Evolutionary conservation across 2,888 invertebrate genomes (phyloP).

Genomic region (Malachius bipustulatus): DNA sequence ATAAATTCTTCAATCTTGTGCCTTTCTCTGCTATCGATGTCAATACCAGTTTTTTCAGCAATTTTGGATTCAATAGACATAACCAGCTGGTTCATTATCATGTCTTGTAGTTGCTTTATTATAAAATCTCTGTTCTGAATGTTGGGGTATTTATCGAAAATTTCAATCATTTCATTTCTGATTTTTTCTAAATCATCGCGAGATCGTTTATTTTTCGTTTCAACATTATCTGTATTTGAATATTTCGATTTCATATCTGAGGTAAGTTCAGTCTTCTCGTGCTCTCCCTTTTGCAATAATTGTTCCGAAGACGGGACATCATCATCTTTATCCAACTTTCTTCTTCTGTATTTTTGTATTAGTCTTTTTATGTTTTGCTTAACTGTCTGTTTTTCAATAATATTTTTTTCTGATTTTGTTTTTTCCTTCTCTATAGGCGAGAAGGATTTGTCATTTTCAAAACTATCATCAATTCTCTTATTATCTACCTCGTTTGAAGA

Average conservation of each 20-base stretch:
- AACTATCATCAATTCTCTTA: too few species aligned
- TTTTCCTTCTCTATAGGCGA: too few species aligned
- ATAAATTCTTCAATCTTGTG: too few species aligned
- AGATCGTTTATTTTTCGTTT: not conserved
- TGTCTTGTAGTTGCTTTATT: slow-evolving; percentile 35
- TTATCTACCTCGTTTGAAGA: too few species aligned
- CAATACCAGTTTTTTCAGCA: slow-evolving; percentile 11
- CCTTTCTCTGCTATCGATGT: too few species aligned
- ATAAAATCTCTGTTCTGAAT: slow-evolving; percentile 39
- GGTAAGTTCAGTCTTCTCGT: too few species aligned
- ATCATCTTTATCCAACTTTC: slow-evolving; percentile 18
- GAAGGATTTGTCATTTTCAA: too few species aligned
- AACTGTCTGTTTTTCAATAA: slow-evolving; percentile 12
- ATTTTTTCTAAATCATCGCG: slow-evolving; percentile 38
- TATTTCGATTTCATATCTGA: too few species aligned
- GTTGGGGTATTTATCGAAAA: slow-evolving; percentile 39
- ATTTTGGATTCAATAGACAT: slow-evolving; percentile 20
- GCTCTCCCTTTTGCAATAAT: too few species aligned
- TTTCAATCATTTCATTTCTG: slow-evolving; percentile 38
- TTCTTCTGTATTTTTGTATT: slow-evolving; percentile 24
- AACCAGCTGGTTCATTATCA: slow-evolving; percentile 27
- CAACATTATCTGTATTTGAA: too few species aligned
- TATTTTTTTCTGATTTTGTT: too few species aligned
- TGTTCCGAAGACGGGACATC: too few species aligned
- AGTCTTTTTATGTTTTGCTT: slow-evolving; percentile 24